Percentiles rank a stretch among this genome's conserved stretches.
These are phyloP conservation scores for Electrophaes corylata DNA, from an alignment of 2,888 invertebrate species.

Conservation along the genomic window DNA sequence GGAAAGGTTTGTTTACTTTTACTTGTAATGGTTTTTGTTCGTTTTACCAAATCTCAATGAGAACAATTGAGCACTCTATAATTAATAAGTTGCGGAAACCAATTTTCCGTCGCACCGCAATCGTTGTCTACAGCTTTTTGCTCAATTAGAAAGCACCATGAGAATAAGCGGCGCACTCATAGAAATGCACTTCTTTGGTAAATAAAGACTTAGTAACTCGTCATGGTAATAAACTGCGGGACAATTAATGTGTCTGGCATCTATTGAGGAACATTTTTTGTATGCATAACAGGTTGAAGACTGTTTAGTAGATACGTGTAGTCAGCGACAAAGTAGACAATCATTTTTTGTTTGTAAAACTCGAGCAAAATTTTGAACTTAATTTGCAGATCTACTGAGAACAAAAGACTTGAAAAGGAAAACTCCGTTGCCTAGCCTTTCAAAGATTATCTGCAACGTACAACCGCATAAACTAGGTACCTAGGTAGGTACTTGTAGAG, in stretches of 20 bases:
- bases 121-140: slow-evolving; percentile 33
- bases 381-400: background rate
- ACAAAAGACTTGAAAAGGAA: too few relatives aligned
- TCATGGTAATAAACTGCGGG: slow-evolving; percentile 24
- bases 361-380: background rate
- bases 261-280: background rate
- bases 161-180: slow-evolving; percentile 26
- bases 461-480: too few relatives aligned
- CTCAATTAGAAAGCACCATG: slow-evolving; percentile 37
- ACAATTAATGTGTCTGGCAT: background rate
- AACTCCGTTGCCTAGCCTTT: too few relatives aligned
- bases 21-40: background rate
- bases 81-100: slow-evolving; percentile 32
- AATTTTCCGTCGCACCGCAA: slow-evolving; percentile 23
- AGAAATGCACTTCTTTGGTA: slow-evolving; percentile 20
- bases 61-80: slow-evolving; percentile 3
- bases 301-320: background rate
- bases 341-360: too few relatives aligned
- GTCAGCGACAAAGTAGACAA: background rate
- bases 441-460: too few relatives aligned
- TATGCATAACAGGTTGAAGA: background rate
- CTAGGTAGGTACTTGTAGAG: too few relatives aligned
- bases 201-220: slow-evolving; percentile 20
- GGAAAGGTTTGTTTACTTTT: background rate
- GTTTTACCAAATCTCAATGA: slow-evolving; percentile 5